Conservation (phyloP, 2,797 vertebrate species). For the Orientallactaga sibirica region DNA sequence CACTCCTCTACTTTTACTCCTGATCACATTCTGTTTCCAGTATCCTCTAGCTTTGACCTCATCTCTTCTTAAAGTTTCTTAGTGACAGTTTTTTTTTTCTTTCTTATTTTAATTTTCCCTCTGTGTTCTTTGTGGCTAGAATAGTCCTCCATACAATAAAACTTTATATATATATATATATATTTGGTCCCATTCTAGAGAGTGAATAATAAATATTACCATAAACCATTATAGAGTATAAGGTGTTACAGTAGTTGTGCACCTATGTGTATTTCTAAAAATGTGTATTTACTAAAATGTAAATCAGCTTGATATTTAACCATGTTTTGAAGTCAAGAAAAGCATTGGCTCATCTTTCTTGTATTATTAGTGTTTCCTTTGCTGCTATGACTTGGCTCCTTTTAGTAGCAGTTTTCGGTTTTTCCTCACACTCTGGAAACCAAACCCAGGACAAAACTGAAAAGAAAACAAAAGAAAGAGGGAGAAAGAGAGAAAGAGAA, state of each 20-base stretch:
- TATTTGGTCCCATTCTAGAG: not conserved
- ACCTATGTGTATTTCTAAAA: not conserved
- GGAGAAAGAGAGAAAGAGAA: not conserved
- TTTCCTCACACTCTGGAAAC: not conserved
- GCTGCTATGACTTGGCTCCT: not conserved
- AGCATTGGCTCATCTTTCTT: not conserved
- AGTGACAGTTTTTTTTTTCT: not conserved
- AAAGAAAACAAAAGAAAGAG: not conserved
- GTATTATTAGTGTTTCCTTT: conserved; percentile 20
- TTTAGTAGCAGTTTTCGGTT: conserved; percentile 41
- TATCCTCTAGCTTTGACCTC: not conserved
- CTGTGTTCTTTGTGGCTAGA: not conserved
- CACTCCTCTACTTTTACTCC: not conserved
- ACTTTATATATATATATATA: not conserved
- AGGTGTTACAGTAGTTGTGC: not conserved
- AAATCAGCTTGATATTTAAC: not conserved
- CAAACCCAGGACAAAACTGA: not conserved
- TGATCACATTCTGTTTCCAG: not conserved
- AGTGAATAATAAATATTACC: not conserved
- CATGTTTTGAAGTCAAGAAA: conserved; percentile 31
- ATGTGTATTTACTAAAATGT: not conserved
- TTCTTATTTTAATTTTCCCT: conserved; percentile 5
- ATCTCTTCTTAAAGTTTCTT: not conserved
- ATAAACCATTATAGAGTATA: not conserved
- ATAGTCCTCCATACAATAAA: not conserved